Conservation (phyloP, 2,888 invertebrate genomes). For the Philonicus albiceps region DNA sequence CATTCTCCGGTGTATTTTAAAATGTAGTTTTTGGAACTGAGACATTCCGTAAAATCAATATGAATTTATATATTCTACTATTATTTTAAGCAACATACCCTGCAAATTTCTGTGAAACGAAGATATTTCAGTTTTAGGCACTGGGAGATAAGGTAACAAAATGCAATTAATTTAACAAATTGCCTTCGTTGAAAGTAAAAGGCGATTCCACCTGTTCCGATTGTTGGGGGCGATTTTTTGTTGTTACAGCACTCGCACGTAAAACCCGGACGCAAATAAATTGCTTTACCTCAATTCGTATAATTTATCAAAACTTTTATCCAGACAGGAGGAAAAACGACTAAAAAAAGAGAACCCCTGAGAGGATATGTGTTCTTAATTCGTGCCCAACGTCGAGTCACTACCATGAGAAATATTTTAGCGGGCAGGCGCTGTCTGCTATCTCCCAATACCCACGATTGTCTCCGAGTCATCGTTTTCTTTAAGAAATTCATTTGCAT, state of each 20-base stretch:
- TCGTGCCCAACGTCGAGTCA: background rate
- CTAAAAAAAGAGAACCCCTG: background rate
- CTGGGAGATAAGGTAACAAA: slow-evolving; percentile 25
- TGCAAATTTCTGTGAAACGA: background rate
- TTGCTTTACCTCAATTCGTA: slow-evolving; percentile 26
- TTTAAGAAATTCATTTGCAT: slow-evolving; percentile 38
- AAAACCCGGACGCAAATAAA: slow-evolving; percentile 10
- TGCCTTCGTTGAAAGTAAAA: background rate
- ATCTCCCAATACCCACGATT: slow-evolving; percentile 39
- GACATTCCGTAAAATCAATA: too few species aligned
- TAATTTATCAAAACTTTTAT: slow-evolving; percentile 38
- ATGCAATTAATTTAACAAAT: slow-evolving; percentile 44
- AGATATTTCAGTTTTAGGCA: background rate
- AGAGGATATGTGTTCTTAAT: slow-evolving; percentile 2
- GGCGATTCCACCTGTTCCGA: slow-evolving; percentile 32
- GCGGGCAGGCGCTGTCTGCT: slow-evolving; percentile 1
- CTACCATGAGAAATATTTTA: slow-evolving; percentile 14
- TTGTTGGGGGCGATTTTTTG: slow-evolving; percentile 9
- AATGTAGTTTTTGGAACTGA: too few species aligned
- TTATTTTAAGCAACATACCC: background rate
- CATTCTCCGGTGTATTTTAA: too few species aligned
- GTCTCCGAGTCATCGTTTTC: slow-evolving; percentile 2
- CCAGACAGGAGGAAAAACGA: background rate
- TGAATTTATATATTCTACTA: too few species aligned
- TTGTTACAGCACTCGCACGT: background rate